Conservation (phyloP, 2,888 invertebrate species). For the Pheosia tremula region DNA sequence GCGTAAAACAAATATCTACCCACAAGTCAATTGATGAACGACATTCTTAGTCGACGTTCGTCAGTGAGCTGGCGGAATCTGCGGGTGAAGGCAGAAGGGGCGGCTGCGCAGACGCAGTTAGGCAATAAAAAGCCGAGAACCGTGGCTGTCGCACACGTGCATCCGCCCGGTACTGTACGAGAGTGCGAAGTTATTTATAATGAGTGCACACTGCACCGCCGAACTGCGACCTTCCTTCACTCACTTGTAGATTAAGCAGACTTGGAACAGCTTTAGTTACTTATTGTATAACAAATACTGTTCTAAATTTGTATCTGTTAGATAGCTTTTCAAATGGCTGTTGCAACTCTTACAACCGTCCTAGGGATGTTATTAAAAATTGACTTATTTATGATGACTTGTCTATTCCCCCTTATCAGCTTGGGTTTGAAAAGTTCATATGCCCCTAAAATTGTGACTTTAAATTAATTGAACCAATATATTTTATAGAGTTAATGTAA, state of each 20-base stretch:
- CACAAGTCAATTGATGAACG: too few relatives aligned
- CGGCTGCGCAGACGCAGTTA: slow-evolving; percentile 34
- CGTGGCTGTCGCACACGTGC: slow-evolving; percentile 74
- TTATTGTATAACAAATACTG: neutral
- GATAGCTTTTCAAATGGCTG: too few relatives aligned
- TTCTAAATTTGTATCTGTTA: neutral
- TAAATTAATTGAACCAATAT: too few relatives aligned
- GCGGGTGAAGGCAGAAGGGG: slow-evolving; percentile 45
- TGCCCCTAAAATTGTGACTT: too few relatives aligned
- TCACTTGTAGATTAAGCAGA: slow-evolving; percentile 1
- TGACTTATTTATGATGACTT: too few relatives aligned
- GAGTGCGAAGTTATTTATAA: slow-evolving; percentile 78
- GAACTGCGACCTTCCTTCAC: slow-evolving; percentile 23
- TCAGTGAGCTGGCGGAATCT: slow-evolving; percentile 38
- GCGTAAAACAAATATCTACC: too few relatives aligned
- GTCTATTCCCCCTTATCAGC: too few relatives aligned
- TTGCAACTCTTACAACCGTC: too few relatives aligned
- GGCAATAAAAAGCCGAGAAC: slow-evolving; percentile 72
- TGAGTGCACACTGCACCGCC: slow-evolving; percentile 28
- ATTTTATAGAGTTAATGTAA: too few relatives aligned
- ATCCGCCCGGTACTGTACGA: slow-evolving; percentile 76
- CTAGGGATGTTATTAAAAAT: too few relatives aligned
- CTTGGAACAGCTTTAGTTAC: neutral
- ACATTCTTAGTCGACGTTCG: neutral
- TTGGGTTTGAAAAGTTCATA: too few relatives aligned